A percentile compares a stretch with the other conserved stretches of the same genome.
These are phyloP conservation scores for Nymphalis c-album DNA, from an alignment of 2,888 invertebrate species.

Conservation along the genomic window DNA sequence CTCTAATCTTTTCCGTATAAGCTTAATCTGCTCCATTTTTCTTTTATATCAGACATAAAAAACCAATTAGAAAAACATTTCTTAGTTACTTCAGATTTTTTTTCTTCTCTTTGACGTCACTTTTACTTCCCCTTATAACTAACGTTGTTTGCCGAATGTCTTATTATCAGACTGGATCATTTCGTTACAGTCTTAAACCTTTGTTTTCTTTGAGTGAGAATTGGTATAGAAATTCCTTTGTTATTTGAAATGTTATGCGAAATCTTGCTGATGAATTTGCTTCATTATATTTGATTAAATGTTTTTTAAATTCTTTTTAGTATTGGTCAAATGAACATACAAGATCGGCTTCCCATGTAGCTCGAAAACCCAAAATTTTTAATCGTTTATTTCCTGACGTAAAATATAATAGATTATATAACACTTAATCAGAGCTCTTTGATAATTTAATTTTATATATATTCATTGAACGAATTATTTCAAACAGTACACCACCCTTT, in stretches of 20 bases:
- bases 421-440: slow-evolving; percentile 27
- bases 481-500: slow-evolving; percentile 61
- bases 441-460: slow-evolving; percentile 44
- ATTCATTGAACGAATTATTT: slow-evolving; percentile 69
- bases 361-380: not conserved
- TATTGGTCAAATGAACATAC: no score
- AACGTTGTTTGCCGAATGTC: slow-evolving; percentile 18
- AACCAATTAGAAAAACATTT: slow-evolving; percentile 51
- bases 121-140: slow-evolving; percentile 23
- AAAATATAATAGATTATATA: not conserved
- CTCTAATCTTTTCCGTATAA: slow-evolving; percentile 25
- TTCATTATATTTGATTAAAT: no score
- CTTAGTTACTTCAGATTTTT: slow-evolving; percentile 27
- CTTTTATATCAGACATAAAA: slow-evolving; percentile 44
- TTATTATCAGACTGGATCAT: slow-evolving; percentile 24
- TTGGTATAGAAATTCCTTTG: not conserved
- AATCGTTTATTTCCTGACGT: not conserved
- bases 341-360: no score
- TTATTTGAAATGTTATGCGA: not conserved
- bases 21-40: slow-evolving; percentile 42
- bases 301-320: no score
- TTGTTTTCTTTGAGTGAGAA: slow-evolving; percentile 7
- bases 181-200: slow-evolving; percentile 4
- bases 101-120: slow-evolving; percentile 23
- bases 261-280: not conserved